Evolutionary conservation across 1,140 invertebrate species (phyloP), one percentile per base, ranked within the genome.

Genomic region (Calliopsis andreniformis): DNA sequence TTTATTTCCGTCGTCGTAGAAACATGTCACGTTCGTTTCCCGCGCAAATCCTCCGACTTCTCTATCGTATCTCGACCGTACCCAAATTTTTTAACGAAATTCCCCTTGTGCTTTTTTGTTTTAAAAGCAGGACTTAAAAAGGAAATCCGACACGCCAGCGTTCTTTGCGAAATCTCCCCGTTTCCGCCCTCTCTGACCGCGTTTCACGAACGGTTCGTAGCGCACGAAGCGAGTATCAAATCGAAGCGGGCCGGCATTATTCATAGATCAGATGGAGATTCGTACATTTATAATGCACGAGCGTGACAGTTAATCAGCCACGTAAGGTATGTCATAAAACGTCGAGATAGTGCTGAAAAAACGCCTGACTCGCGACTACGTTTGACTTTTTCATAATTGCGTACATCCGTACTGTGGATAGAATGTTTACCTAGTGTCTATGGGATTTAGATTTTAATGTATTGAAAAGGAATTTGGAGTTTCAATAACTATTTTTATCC

Each of bases 231-330:
- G 71, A 58, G 23, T 72, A 83, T 76, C 82, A 69, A 67, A 32
- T 59, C 70, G 81, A 49, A 71, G 51, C 69, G 47, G 39, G 51
- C 68, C 10, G 35, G 73, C 78, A 84, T 84, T 83, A 84, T 84
- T 83, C 82, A 84, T 83, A 84, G 83, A 84, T 84, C 83, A 78
- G 81, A 84, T 84, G 81, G 75, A 84, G 83, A 84, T 84, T 70
- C 62, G 82, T 78, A 78, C 80, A 71, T 84, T 84, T 80, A 83
- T 84, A 84, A 84, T 84, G 82, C 83, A 83, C 56, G 83, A 84
- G 82, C 83, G 83, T 84, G 83, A 84, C 83, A 84, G 83, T 56
- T 84, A 84, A 84, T 84, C 83, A 84, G 83, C 82, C 69, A 80
- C 78, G 82, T 84, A 84, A 84, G 82, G 73, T 47, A 68, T 78